A percentile compares a stretch with the other conserved stretches of the same genome.
Conservation (phyloP, 1,140 invertebrate species). For the Paracyclopina nana region DNA sequence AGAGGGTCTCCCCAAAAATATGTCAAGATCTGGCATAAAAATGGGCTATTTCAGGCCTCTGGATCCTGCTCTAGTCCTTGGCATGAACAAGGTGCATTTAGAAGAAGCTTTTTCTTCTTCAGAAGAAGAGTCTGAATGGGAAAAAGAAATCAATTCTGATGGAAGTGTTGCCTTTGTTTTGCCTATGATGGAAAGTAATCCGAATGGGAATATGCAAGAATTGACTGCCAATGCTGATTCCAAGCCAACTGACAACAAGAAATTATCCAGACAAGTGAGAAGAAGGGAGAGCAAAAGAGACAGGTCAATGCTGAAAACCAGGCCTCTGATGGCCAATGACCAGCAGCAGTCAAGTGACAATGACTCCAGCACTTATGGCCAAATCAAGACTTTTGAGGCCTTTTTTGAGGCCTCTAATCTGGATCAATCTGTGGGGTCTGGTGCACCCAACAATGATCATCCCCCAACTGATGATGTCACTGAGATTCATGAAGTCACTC, state of each 20-base stretch:
- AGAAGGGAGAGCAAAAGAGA: slow-evolving; percentile 2
- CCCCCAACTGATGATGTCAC: neutral
- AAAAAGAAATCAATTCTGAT: neutral
- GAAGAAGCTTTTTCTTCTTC: neutral
- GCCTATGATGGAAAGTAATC: neutral
- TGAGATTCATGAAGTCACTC: slow-evolving; percentile 2
- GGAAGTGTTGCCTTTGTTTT: neutral
- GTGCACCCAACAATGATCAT: neutral
- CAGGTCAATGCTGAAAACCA: neutral
- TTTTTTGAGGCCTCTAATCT: slow-evolving; percentile 8
- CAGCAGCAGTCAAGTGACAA: slow-evolving; percentile 8
- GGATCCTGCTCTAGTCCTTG: neutral
- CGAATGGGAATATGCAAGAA: neutral
- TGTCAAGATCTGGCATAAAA: slow-evolving; percentile 1
- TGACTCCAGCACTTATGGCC: slow-evolving; percentile 8
- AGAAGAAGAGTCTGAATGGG: neutral
- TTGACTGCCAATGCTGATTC: neutral
- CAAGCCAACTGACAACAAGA: neutral
- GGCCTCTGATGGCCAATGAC: neutral
- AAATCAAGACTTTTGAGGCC: slow-evolving; percentile 11
- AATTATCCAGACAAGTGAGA: neutral
- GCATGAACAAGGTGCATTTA: neutral
- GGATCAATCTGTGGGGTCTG: neutral
- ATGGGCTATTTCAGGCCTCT: neutral
- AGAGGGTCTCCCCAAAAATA: neutral